Evolutionary conservation across 2,113 vertebrate species (phyloP).

Genomic region (Oncorhynchus masou): DNA sequence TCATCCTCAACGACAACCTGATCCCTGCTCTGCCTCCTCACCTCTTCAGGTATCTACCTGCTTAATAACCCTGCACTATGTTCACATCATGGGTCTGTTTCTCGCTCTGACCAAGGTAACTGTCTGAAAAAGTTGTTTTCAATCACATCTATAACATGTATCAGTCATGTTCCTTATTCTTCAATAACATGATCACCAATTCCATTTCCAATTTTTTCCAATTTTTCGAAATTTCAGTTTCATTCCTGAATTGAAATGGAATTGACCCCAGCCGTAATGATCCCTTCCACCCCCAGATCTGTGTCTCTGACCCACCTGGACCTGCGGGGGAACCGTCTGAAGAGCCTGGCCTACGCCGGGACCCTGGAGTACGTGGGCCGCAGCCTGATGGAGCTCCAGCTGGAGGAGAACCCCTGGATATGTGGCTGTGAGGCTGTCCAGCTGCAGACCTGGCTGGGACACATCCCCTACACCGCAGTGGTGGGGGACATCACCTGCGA

Average conservation of each 20-base stretch:
- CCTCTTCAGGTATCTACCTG: slow-evolving; percentile 77
- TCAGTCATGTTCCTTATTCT: no score
- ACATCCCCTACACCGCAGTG: slow-evolving; percentile 92
- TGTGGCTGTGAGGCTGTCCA: slow-evolving; percentile 94
- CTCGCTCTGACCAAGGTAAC: neutral
- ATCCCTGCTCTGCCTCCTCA: slow-evolving; percentile 92
- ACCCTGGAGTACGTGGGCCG: slow-evolving; percentile 94
- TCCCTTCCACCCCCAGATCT: slow-evolving; percentile 69
- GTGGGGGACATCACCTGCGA: slow-evolving; percentile 98
- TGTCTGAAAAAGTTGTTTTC: no score
- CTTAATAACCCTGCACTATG: neutral
- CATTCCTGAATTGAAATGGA: neutral
- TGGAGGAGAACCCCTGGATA: slow-evolving; percentile 99
- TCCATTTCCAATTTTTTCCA: neutral
- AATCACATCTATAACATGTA: neutral
- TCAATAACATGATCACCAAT: no score
- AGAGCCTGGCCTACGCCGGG: slow-evolving; percentile 90
- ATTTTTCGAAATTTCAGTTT: neutral
- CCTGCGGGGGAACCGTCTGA: slow-evolving; percentile 94
- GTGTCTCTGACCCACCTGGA: slow-evolving; percentile 98
- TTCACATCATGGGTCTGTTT: neutral
- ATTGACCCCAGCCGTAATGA: neutral
- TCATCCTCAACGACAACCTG: slow-evolving; percentile 98
- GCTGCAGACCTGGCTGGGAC: slow-evolving; percentile 92
- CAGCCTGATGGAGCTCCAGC: slow-evolving; percentile 95